Evolutionary conservation across 2,113 vertebrate species (phyloP), one percentile per base, ranked within the genome.

Genomic region (Pagrus major): DNA sequence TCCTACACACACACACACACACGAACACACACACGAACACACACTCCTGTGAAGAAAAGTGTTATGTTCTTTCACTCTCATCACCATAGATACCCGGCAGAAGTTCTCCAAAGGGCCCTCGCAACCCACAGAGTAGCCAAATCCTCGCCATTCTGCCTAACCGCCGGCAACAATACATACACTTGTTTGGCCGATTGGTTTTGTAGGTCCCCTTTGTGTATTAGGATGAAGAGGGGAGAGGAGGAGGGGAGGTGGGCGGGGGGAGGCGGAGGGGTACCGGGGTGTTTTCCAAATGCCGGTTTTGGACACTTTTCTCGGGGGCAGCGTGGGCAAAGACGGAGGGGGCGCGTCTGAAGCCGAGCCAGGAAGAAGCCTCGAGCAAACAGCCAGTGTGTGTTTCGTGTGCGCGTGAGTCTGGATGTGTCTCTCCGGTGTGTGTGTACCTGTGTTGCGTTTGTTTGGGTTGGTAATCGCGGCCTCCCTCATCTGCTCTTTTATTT

Each of bases 91-190:
- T 77, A 90, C 90, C 63, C 77, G 59, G 47, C 14, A 56, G 68
- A 86, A 80, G 78, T 78, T 77, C 80, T 86, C 86, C 67, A 83
- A 88, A 86, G 84, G 54, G 79, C 77, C 74, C 74, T 80, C 31
- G 44, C 74, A 82, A 41, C 51, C 72, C 86, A 84, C 65, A 81
- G 73, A 88, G 80, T 86, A 84, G 85, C 86, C 84, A 84, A 88
- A 84, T 80, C 83, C 82, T 64, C 1, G 41, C 66, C 71, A 55
- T 88, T 90, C 86, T 87, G 75, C 59, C 14, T 89, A 78, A 88
- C 88, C 58, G 68, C 80, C 65, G 76, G 91, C 91, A 90, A 91
- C 90, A 88, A 88, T 80, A 69, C 89, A n/a, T 60, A 85, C 78
- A 89, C 84, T 89, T 89, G 89, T 92, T 91, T 86, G 86, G 81